phyloP scores from a whole-genome alignment of 2,113 vertebrate species.

The Nyctereutes procyonoides region DNA sequence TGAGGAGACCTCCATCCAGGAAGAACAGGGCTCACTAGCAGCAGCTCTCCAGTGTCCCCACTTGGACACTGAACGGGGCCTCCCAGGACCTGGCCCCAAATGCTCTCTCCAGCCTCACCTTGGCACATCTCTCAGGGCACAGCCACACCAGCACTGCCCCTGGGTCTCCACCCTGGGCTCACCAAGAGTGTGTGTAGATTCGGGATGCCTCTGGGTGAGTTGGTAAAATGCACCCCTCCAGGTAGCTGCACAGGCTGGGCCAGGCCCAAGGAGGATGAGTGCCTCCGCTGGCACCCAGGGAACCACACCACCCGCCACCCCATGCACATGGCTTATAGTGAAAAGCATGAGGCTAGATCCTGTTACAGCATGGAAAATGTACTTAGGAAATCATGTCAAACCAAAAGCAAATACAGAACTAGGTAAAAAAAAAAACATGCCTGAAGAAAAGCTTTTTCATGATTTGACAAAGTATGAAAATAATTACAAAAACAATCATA shows the following conservation, averaged over 20 bases:
- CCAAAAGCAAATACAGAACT: too few species aligned
- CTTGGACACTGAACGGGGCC: accelerated
- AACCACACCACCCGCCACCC: background rate
- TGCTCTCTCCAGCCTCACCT: background rate
- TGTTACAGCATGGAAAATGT: background rate
- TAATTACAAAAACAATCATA: background rate
- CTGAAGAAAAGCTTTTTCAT: background rate
- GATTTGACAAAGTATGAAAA: background rate
- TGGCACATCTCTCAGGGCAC: background rate
- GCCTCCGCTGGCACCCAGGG: accelerated
- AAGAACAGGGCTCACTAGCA: background rate
- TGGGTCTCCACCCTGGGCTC: background rate
- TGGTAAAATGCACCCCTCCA: background rate
- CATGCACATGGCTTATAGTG: accelerated
- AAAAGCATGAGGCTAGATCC: background rate
- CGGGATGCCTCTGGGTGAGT: background rate
- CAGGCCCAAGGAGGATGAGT: background rate
- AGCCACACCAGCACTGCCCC: accelerated
- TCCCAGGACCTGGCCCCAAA: background rate
- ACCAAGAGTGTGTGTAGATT: background rate
- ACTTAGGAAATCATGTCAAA: background rate
- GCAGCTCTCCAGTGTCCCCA: background rate
- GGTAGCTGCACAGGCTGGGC: background rate
- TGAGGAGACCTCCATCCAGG: accelerated
- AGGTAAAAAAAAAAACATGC: background rate